These are phyloP conservation scores for Hyalella azteca DNA, from an alignment of 2,888 invertebrate species.

Conservation along the genomic window DNA sequence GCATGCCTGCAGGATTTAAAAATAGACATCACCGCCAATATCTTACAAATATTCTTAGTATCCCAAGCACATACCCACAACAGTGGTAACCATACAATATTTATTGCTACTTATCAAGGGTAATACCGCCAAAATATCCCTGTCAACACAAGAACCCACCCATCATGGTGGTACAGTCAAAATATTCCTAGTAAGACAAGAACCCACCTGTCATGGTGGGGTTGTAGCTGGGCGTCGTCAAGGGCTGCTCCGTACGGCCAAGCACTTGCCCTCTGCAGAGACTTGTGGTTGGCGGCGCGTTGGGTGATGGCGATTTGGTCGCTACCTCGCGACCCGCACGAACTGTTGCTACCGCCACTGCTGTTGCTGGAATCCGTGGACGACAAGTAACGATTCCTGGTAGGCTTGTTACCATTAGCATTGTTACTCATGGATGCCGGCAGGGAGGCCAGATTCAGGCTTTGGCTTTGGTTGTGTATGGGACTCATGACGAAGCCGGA, in stretches of 20 bases:
- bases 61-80: too few relatives aligned
- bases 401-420: background rate
- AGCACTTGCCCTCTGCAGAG: conserved; percentile 25
- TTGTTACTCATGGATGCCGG: background rate
- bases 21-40: too few relatives aligned
- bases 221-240: background rate
- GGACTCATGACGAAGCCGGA: background rate
- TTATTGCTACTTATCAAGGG: too few relatives aligned
- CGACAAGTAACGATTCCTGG: conserved; percentile 10
- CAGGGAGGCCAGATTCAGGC: background rate
- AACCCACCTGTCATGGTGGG: background rate
- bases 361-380: conserved; percentile 26
- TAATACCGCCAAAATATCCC: too few relatives aligned
- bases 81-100: too few relatives aligned
- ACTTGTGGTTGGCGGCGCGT: conserved; percentile 20
- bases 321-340: background rate
- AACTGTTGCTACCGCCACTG: conserved; percentile 20
- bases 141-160: background rate
- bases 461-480: background rate
- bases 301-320: conserved; percentile 17
- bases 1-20: too few relatives aligned
- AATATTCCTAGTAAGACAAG: background rate
- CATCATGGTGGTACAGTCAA: background rate
- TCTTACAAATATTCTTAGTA: too few relatives aligned
- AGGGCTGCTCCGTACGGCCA: conserved; percentile 9